These are phyloP conservation scores for Laticauda laticaudata DNA, from an alignment of 2,113 vertebrate species.

Conservation along the genomic window DNA sequence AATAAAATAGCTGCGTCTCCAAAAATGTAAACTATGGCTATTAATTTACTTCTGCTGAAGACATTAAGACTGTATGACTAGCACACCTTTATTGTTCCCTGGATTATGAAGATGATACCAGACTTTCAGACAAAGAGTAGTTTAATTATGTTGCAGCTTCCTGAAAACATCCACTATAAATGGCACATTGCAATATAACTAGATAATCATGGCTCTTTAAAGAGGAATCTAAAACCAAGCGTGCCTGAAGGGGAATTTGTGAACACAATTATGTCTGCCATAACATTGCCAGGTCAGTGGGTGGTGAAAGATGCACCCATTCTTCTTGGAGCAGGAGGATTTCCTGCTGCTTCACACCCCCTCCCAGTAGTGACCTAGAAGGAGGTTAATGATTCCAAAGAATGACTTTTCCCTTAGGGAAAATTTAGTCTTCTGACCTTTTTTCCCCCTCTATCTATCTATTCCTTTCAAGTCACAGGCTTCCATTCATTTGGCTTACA, in stretches of 20 bases:
- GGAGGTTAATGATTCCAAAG: slow-evolving; percentile 80
- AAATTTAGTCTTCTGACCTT: slow-evolving; percentile 78
- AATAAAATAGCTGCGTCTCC: neutral
- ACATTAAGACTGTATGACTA: slow-evolving; percentile 3
- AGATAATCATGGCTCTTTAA: slow-evolving; percentile 65
- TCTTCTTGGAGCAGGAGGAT: slow-evolving; percentile 64
- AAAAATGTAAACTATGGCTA: slow-evolving; percentile 29
- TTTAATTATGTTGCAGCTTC: slow-evolving; percentile 19
- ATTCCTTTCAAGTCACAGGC: slow-evolving; percentile 75
- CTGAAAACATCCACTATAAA: slow-evolving; percentile 48
- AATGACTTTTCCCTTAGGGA: slow-evolving; percentile 77
- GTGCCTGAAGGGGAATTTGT: slow-evolving; percentile 60
- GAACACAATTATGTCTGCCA: slow-evolving; percentile 52
- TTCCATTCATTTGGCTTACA: slow-evolving; percentile 74
- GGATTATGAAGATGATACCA: slow-evolving; percentile 7
- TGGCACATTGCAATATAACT: slow-evolving; percentile 60
- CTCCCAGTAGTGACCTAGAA: slow-evolving; percentile 73
- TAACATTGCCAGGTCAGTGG: slow-evolving; percentile 61
- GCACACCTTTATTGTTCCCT: neutral
- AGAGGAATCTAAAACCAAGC: slow-evolving; percentile 60
- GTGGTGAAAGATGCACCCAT: slow-evolving; percentile 67
- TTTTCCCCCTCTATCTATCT: slow-evolving; percentile 71
- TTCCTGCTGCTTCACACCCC: slow-evolving; percentile 68
- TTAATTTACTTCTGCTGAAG: slow-evolving; percentile 29
- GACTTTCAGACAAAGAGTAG: slow-evolving; percentile 18